Evolutionary conservation across 37 sponge, comb jelly and placozoan species (phyloP), one percentile per base, ranked within the genome.

Genomic region (Spongia lamella): DNA sequence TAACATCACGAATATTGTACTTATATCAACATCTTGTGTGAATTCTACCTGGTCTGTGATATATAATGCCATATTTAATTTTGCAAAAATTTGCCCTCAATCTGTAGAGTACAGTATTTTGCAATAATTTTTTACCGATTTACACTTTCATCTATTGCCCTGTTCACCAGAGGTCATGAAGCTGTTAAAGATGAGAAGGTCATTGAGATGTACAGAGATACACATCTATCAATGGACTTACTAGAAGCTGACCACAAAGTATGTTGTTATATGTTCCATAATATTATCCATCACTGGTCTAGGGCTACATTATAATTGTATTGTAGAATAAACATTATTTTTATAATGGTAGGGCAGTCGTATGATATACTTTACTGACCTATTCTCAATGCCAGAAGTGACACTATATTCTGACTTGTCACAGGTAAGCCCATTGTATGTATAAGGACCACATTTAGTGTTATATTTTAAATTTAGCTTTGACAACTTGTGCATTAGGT

Each of bases 341-440:
- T n/a, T n/a, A n/a, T n/a, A n/a, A n/a, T n/a, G n/a, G n/a, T 69
- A 69, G n/a, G 70, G 49, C 2, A 69, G 63, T 54, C 43, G 76
- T 33, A 70, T 92, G 43, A 66, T 70, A 7, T 93, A 96, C 27
- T 89, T 93, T 51, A 72, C 89, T 7, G 96, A 96, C 70, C 53
- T 83, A 30, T 92, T 92, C 65, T 87, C 96, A 20, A 47, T 81
- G 7, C 82, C 96, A 56, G 96, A 92, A 54, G 70, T 90, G 27
- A 72, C 89, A 9, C 78, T 96, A 14, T 55, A 89, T 32, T 80
- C 84, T 69, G 88, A 96, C 56, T 59, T 87, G n/a, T 61, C 74
- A 31, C 76, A 96, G 71, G 94, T 94, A 57, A 71, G 87, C 11
- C n/a, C n/a, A n/a, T n/a, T n/a, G n/a, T n/a, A n/a, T n/a, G n/a